Percentiles rank a stretch among this genome's conserved stretches.
Conservation (phyloP, 1,140 invertebrate species). For the Leptinotarsa undecemlineata region DNA sequence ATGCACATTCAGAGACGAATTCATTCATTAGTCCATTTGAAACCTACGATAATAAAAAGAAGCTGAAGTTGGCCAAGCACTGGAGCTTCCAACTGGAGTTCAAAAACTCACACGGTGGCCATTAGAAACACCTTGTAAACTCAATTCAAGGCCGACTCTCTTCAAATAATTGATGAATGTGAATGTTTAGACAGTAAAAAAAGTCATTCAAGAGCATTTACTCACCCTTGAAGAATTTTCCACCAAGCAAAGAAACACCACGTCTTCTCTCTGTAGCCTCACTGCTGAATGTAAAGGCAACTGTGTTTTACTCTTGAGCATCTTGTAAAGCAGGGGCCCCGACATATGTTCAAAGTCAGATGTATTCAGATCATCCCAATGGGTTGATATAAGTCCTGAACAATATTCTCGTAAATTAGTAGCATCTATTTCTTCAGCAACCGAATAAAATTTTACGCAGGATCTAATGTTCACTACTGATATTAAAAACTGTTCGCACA, state of each 20-base stretch:
- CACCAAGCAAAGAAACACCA: constrained; percentile 90
- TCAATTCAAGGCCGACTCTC: too few species aligned
- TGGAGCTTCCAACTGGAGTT: too few species aligned
- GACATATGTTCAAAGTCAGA: constrained; percentile 93
- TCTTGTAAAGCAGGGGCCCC: constrained; percentile 82
- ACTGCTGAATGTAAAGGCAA: constrained; percentile 90
- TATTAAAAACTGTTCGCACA: constrained; percentile 88
- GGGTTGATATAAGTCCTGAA: constrained; percentile 86
- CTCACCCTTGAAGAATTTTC: constrained; percentile 87
- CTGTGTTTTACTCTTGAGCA: constrained; percentile 89
- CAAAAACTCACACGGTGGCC: too few species aligned
- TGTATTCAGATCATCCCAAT: constrained; percentile 91
- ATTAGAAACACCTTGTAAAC: too few species aligned
- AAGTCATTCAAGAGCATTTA: constrained; percentile 32
- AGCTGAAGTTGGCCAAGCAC: too few species aligned
- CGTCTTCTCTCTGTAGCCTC: constrained; percentile 84
- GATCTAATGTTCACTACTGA: constrained; percentile 83
- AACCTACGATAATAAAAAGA: too few species aligned
- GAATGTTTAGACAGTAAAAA: too few species aligned
- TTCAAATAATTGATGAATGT: too few species aligned
- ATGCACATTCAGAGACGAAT: too few species aligned
- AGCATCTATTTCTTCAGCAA: constrained; percentile 87
- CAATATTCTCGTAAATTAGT: constrained; percentile 81
- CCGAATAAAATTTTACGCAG: constrained; percentile 77
- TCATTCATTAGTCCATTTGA: too few species aligned